These are phyloP conservation scores for Chiridota heheva DNA, from an alignment of 35 echinoderm and acorn worm species.

Conservation along the genomic window DNA sequence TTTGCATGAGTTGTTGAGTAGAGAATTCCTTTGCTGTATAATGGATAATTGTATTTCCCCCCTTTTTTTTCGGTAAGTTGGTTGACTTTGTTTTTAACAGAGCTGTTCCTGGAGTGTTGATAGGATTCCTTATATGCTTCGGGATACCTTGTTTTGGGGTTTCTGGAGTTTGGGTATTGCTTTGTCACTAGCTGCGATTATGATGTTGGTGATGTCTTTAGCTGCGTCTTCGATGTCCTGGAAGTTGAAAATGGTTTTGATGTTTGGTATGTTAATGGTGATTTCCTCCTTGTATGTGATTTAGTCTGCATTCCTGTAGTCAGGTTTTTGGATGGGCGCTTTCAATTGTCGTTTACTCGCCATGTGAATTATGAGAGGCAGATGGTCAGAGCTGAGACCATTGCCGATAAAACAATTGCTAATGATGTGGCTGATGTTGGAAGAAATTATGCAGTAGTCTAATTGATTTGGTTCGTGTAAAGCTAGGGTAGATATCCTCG, in stretches of 20 bases:
- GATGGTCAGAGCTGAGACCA: slow-evolving; percentile 11
- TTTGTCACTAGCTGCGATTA: not conserved
- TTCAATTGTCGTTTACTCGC: not conserved
- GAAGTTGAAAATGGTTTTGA: not conserved
- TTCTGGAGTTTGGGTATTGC: not conserved
- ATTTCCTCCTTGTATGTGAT: not conserved
- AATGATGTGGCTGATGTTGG: not conserved
- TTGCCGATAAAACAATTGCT: not conserved
- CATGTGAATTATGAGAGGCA: slow-evolving; percentile 1
- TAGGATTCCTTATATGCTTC: not conserved
- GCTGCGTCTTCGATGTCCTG: not conserved
- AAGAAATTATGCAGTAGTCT: not conserved
- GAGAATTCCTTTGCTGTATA: not conserved
- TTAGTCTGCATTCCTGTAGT: slow-evolving; percentile 15
- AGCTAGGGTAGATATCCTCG: too few relatives aligned
- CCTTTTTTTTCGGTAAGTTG: not conserved
- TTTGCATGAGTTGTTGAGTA: slow-evolving; percentile 27
- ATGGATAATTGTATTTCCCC: slow-evolving; percentile 1
- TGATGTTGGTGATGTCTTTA: not conserved
- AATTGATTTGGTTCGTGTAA: too few relatives aligned
- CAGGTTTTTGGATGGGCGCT: not conserved
- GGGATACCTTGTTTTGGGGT: not conserved
- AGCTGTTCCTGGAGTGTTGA: not conserved
- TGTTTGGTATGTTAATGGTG: not conserved
- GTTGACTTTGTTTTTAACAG: not conserved